Percentiles rank a stretch among this genome's conserved stretches.
Conservation (phyloP, 64 coral and sea anemone species). For the Stichodactyla mertensii region DNA sequence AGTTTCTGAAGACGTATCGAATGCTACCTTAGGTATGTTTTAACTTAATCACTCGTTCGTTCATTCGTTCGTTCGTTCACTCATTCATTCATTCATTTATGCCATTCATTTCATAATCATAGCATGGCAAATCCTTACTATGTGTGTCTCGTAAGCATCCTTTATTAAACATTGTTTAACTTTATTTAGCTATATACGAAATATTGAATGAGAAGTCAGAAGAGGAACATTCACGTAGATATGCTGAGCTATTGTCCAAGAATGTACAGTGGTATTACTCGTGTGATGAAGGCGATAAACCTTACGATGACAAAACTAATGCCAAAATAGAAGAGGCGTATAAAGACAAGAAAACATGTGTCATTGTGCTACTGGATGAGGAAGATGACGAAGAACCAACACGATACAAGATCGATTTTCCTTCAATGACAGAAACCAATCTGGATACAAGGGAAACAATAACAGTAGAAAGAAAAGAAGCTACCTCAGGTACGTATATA, state of each 20-base stretch:
- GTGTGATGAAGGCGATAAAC: background rate
- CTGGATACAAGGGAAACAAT: background rate
- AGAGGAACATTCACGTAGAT: conserved; percentile 20
- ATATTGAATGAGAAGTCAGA: conserved; percentile 19
- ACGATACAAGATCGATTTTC: conserved; percentile 11
- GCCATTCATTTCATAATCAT: too few relatives aligned
- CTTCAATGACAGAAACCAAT: background rate
- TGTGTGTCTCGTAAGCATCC: background rate
- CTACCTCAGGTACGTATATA: background rate
- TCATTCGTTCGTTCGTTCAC: background rate
- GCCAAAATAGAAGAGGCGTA: conserved; percentile 27
- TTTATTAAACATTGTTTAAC: background rate
- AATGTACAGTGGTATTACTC: conserved; percentile 23
- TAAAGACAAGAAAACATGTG: background rate
- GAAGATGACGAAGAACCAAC: background rate
- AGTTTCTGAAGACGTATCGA: conserved; percentile 5
- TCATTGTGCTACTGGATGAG: background rate
- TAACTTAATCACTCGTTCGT: background rate
- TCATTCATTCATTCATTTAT: too few relatives aligned
- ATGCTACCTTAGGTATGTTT: conserved; percentile 2
- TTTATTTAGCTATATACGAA: conserved; percentile 1
- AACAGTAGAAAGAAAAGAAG: background rate
- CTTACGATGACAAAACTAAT: background rate
- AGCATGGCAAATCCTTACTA: background rate
- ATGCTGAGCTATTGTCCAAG: conserved; percentile 16